Evolutionary conservation across 1,140 invertebrate species (phyloP).

Genomic region (Chlorops oryzae): DNA sequence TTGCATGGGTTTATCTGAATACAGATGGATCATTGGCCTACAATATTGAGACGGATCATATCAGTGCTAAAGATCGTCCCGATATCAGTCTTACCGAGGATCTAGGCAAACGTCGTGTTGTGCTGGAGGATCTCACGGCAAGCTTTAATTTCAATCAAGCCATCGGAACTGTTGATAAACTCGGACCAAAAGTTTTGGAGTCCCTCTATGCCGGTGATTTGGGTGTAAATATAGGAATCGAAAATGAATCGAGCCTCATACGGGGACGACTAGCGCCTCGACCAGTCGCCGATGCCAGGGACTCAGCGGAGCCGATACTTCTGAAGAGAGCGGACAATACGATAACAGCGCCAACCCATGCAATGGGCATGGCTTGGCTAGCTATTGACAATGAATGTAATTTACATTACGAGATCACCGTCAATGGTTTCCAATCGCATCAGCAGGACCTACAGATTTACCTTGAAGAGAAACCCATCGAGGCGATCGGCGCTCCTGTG

Average conservation of each 20-base stretch:
- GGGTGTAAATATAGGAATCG: conserved; percentile 63
- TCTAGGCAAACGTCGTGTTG: conserved; percentile 59
- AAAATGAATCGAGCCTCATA: conserved; percentile 52
- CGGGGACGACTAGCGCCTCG: conserved; percentile 61
- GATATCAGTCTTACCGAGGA: conserved; percentile 66
- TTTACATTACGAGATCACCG: conserved; percentile 72
- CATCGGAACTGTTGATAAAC: conserved; percentile 60
- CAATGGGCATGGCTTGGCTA: conserved; percentile 74
- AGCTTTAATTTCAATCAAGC: conserved; percentile 57
- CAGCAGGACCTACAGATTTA: conserved; percentile 53
- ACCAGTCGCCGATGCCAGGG: conserved; percentile 67
- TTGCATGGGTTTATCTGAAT: conserved; percentile 75
- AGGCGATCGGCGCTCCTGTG: conserved; percentile 60
- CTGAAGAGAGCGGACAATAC: conserved; percentile 55
- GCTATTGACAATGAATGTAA: conserved; percentile 74
- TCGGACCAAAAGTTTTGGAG: conserved; percentile 65
- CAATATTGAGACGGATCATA: conserved; percentile 56
- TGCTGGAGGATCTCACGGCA: conserved; percentile 64
- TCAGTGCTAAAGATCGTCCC: conserved; percentile 54
- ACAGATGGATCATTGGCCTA: conserved; percentile 67
- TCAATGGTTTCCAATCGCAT: conserved; percentile 35
- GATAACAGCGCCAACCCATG: conserved; percentile 47
- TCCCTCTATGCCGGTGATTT: conserved; percentile 74
- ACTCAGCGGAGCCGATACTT: conserved; percentile 60
- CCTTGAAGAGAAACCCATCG: conserved; percentile 58